A percentile compares a stretch with the other conserved stretches of the same genome.
Conservation (phyloP, 23 tunicate species). For the Oikopleura albicans region DNA sequence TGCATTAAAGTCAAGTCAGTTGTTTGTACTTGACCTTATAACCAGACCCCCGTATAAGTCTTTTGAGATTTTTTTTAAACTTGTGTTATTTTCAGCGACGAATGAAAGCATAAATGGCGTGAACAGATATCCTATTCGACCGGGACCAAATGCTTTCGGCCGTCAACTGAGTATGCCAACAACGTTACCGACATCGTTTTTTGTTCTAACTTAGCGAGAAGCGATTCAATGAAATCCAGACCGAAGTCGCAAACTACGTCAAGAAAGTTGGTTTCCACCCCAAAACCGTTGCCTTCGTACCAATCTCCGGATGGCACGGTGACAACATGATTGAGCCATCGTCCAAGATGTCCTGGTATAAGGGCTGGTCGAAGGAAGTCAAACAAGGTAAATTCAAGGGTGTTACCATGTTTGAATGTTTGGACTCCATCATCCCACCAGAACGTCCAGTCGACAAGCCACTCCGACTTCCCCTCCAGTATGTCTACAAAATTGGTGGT, state of each 20-base stretch:
- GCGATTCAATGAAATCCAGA: slow-evolving; percentile 36
- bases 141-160: too few relatives aligned
- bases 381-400: slow-evolving; percentile 19
- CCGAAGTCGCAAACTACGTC: slow-evolving; percentile 36
- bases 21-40: too few relatives aligned
- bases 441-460: neutral
- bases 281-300: slow-evolving; percentile 48
- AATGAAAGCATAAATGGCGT: too few relatives aligned
- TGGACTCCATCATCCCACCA: slow-evolving; percentile 19
- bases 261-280: slow-evolving; percentile 61
- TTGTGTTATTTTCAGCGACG: too few relatives aligned
- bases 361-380: slow-evolving; percentile 25
- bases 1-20: too few relatives aligned
- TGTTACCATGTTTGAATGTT: neutral
- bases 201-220: neutral
- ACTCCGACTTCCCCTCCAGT: neutral
- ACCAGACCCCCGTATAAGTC: too few relatives aligned
- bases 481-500: too few relatives aligned
- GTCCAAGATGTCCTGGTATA: slow-evolving; percentile 26
- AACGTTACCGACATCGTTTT: too few relatives aligned
- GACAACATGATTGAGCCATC: slow-evolving; percentile 29
- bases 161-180: too few relatives aligned
- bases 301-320: slow-evolving; percentile 56
- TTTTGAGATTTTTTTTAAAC: too few relatives aligned
- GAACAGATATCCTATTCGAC: too few relatives aligned